Base-by-base conservation (phyloP, 2,888 invertebrate genomes). In the Tiliacea citrago region DNA sequence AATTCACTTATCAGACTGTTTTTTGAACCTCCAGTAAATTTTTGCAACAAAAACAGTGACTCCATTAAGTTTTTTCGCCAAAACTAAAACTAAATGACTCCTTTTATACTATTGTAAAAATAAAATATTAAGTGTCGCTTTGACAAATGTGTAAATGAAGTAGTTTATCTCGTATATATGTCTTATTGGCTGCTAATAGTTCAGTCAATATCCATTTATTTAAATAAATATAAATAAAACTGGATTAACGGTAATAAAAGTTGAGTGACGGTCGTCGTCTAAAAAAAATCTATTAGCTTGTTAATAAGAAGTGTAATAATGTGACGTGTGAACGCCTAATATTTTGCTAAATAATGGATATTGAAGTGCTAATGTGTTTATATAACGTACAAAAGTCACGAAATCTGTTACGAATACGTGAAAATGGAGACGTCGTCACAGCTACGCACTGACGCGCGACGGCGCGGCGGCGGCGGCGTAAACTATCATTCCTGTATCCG, bases 91-190 rank as follows among this genome's bases (percentile, higher is more conserved):
- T 13, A 77, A 75, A 87, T 82, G 79, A 71, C 83, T 72, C 39
- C 68, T 74, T 85, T 78, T 73, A 80, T 76, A 81, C 71, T 75
- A 74, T 63, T 78, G n/a, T n/a, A n/a, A n/a, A n/a, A 35, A 77
- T 83, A 80, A 87, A 82, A 85, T 84, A 88, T 86, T 79, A 88
- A 74, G 88, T 88, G 88, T 82, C 82, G 77, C 68, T 83, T 84
- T 87, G 86, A 87, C 81, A 87, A 86, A 87, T 87, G 82, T 81
- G 55, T 75, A 81, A 84, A 86, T 82, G 78, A 82, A 83, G 83
- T 77, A 82, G 73, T 84, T 83, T 85, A 84, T 83, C 69, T 79
- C 53, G 29, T 29, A 29, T 29, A 63, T 67, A 79, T 66, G 69
- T 74, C 70, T 77, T 83, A 85, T 84, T 87, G 80, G 79, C 77